Base-by-base conservation (phyloP, 2,113 vertebrate species). In the Spea multiplicata region DNA sequence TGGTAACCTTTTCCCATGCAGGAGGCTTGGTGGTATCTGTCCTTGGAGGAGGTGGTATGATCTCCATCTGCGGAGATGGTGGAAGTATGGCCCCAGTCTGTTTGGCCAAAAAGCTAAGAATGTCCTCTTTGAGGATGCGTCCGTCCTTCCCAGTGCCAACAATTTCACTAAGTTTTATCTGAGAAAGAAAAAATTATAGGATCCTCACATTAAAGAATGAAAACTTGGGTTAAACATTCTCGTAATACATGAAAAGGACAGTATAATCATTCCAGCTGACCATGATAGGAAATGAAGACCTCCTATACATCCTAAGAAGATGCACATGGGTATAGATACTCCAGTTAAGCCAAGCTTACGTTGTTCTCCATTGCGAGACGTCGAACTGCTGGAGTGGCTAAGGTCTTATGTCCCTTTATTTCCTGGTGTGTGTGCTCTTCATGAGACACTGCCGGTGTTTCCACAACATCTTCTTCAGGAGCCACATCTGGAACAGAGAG, bases 321-420 rank as follows among this genome's bases (percentile, higher is more conserved):
- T 30, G 30, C 30, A 30, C 30, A 30, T 1, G 30, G 30, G 30
- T 30, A 7, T 5, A 55, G 12, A 55, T 44, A 30, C 17, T 44
- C 30, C 30, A 30, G 30, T 30, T 30, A 30, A 3, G 55, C 55
- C 10, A 59, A 59, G 55, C 95, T 81, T 75, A 98, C 97, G 17
- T 97, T 99, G 89, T 98, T 99, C 88, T 99, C 97, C 92, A 98
- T 96, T 79, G 97, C 97, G 8, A 99, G 91, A 44, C 96, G 94
- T 55, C 97, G 91, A 53, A 99, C 97, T 1, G 97, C 95, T 5
- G 97, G 97, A 0, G 97, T 98, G 82, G 97, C 97, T 84, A 97
- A 91, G 0, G 95, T 98, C 88, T 96, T 98, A 46, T 93, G 97
- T 52, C 97, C 97, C 83, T 96, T 98, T 84, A 99, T 98, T 81